phyloP scores from a whole-genome alignment of 2,797 vertebrate species.

The Trachurus trachurus region DNA sequence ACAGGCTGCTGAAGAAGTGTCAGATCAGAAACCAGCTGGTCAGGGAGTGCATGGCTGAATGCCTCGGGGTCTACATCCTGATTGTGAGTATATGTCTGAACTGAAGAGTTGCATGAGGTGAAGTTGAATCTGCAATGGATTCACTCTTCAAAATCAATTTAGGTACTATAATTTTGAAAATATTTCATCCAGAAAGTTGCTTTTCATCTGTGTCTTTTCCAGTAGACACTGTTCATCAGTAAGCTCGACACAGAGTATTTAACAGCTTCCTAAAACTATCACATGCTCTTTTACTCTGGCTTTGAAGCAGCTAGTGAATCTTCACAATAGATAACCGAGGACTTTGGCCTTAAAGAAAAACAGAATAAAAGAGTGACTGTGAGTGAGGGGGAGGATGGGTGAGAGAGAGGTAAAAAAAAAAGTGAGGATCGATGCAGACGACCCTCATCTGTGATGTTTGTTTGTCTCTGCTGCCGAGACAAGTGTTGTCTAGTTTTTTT shows the following conservation, averaged over 20 bases:
- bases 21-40: constrained; percentile 75
- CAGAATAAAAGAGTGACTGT: not conserved
- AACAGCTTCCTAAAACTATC: not conserved
- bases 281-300: not conserved
- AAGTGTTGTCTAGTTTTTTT: not conserved
- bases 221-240: not conserved
- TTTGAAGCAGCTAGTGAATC: constrained; percentile 33
- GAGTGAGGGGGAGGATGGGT: not conserved
- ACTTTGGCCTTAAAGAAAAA: constrained; percentile 72
- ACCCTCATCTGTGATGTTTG: constrained; percentile 13
- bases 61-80: constrained; percentile 82
- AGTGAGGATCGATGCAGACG: not conserved
- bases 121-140: not conserved
- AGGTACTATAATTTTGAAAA: not conserved
- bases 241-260: not conserved
- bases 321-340: constrained; percentile 61
- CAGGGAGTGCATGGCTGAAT: constrained; percentile 85
- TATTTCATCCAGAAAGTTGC: not conserved
- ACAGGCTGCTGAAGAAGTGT: constrained; percentile 75
- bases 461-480: not conserved
- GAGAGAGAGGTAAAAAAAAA: not conserved
- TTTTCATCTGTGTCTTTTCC: not conserved
- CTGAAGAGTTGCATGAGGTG: not conserved
- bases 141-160: not conserved
- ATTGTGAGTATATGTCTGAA: constrained; percentile 78